Conservation (phyloP, 2,888 invertebrate genomes). For the Euphydryas editha region DNA sequence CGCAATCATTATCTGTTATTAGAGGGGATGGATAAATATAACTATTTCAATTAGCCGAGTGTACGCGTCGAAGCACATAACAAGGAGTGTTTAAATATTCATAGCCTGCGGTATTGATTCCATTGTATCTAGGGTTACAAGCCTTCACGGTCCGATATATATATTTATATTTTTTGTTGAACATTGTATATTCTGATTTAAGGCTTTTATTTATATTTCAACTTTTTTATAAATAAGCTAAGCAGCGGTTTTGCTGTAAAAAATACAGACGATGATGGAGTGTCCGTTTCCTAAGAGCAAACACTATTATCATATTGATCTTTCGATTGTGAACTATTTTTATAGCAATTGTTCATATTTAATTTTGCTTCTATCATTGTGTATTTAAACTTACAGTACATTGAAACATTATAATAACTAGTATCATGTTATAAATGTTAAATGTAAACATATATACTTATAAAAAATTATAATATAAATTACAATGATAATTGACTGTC, state of each 20-base stretch:
- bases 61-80: slow-evolving; percentile 57
- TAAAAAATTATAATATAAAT: no score
- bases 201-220: neutral
- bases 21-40: slow-evolving; percentile 46
- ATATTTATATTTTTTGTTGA: no score
- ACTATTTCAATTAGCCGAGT: slow-evolving; percentile 73
- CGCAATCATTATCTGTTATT: slow-evolving; percentile 39
- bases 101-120: slow-evolving; percentile 71
- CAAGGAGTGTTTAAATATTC: slow-evolving; percentile 76
- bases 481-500: no score
- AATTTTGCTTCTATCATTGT: neutral
- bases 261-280: slow-evolving; percentile 62
- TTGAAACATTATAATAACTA: neutral
- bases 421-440: neutral
- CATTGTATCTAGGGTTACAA: slow-evolving; percentile 39
- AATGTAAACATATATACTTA: neutral
- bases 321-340: slow-evolving; percentile 28
- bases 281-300: slow-evolving; percentile 54
- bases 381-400: neutral
- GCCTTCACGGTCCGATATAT: no score
- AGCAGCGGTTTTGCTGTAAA: no score
- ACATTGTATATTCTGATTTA: no score
- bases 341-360: slow-evolving; percentile 11
- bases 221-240: no score
- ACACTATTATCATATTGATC: slow-evolving; percentile 45